Base-by-base conservation (phyloP, 2,797 vertebrate genomes). In the Rhabdomys pumilio region DNA sequence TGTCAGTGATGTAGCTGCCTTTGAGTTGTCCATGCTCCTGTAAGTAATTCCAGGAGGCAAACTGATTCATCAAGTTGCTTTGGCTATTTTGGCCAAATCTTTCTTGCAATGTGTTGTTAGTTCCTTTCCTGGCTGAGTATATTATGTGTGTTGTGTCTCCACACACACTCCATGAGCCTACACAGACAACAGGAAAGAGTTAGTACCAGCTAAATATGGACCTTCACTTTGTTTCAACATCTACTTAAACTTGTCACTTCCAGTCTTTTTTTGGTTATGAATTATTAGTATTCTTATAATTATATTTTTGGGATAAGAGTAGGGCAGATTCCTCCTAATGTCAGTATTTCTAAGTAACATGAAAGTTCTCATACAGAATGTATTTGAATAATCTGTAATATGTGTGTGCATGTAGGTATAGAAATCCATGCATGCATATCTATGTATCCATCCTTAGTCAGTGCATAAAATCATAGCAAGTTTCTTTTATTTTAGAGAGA, bases 221-320 rank as follows among this genome's bases (percentile, higher is more conserved):
- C 97, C 94, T 50, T 87, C 57, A 80, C 65, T 96, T 76, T 97
- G 85, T 97, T 89, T 95, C 95, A 97, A 83, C 4, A 77, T 95
- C 67, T 22, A 72, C 26, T 73, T 9, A 91, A 90, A 92, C 94
- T 72, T 91, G 95, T 57, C 96, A 59, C 96, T 96, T 26, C 1
- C 12, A 0, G 0, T 82, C 15, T n/a, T 94, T 91, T 92, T 67
- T 65, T 63, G 80, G 79, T 94, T 93, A 63, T 41, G 79, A 82
- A 89, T 86, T 72, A 76, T 80, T 31, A 83, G 73, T 50, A 73
- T 79, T 93, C 79, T 95, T 82, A 84, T 85, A 94, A 96, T 95
- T 47, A 59, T 55, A 57, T 92, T 34, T 96, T 90, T 69, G 87
- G 95, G 96, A 90, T 1, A 47, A 41, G 59, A 85, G n/a, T 82